Conservation (phyloP, 2,797 vertebrate species). For the Melanotaenia boesemani region DNA sequence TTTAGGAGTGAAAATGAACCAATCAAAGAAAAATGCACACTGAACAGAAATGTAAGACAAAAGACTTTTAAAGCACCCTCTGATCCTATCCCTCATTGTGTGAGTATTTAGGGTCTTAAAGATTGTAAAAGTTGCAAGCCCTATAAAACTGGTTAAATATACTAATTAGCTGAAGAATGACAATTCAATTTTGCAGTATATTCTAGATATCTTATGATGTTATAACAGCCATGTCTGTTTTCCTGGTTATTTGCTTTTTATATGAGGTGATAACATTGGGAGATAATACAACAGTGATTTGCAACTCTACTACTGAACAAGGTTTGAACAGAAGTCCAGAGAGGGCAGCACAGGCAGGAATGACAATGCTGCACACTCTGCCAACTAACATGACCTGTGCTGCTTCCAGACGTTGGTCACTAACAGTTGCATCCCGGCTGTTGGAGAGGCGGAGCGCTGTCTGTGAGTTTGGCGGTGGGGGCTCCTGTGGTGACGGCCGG, state of each 20-base stretch:
- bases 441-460: constrained; percentile 89
- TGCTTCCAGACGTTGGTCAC: constrained; percentile 63
- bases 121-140: constrained; percentile 57
- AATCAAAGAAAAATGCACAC: constrained; percentile 61
- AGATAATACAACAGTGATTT: constrained; percentile 65
- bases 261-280: constrained; percentile 68
- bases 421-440: constrained; percentile 94
- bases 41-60: constrained; percentile 60
- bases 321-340: constrained; percentile 66
- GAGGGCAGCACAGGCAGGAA: constrained; percentile 65
- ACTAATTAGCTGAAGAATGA: constrained; percentile 60
- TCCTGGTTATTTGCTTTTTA: constrained; percentile 68
- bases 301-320: constrained; percentile 66
- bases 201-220: constrained; percentile 64
- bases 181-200: constrained; percentile 53
- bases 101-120: constrained; percentile 64
- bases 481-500: constrained; percentile 87
- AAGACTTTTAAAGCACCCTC: constrained; percentile 65
- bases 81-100: constrained; percentile 55
- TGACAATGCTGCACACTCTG: constrained; percentile 46
- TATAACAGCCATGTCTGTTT: constrained; percentile 59
- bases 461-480: constrained; percentile 91
- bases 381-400: constrained; percentile 45
- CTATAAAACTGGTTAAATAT: constrained; percentile 59
- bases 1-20: constrained; percentile 63